phyloP scores from a whole-genome alignment of 2,797 vertebrate genomes.

The Pampus argenteus region DNA sequence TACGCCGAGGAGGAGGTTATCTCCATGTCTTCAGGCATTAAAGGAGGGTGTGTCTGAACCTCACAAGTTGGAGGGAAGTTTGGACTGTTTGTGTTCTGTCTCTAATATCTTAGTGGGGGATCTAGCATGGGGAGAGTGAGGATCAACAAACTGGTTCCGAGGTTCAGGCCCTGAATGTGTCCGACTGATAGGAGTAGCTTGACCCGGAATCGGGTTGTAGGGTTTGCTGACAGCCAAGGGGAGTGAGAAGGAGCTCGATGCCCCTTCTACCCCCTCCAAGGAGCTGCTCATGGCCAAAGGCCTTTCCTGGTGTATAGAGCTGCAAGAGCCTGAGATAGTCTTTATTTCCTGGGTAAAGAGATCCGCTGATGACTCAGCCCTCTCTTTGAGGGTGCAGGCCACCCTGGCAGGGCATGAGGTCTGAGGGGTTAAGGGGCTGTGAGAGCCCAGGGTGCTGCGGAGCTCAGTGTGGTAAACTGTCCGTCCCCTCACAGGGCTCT shows the following conservation, averaged over 20 bases:
- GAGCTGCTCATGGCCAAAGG: conserved; percentile 83
- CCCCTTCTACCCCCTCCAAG: conserved; percentile 80
- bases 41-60: conserved; percentile 79
- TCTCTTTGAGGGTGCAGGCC: conserved; percentile 72
- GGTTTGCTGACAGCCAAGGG: conserved; percentile 84
- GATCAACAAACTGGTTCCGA: conserved; percentile 65
- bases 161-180: conserved; percentile 89
- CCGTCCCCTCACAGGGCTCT: conserved; percentile 87
- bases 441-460: conserved; percentile 81
- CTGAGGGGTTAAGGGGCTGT: conserved; percentile 86
- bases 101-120: conserved; percentile 83
- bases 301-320: conserved; percentile 88
- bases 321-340: conserved; percentile 93
- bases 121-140: conserved; percentile 74
- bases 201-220: conserved; percentile 86
- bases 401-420: conserved; percentile 83
- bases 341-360: conserved; percentile 93
- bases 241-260: conserved; percentile 81
- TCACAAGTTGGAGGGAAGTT: conserved; percentile 97
- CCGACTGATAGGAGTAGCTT: conserved; percentile 86
- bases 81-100: conserved; percentile 87
- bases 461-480: conserved; percentile 84
- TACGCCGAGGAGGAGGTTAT: conserved; percentile 25
- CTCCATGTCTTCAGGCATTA: conserved; percentile 57
- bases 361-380: conserved; percentile 81